These are phyloP conservation scores for Megalurothrips usitatus DNA, from an alignment of 2,888 invertebrate genomes.

Conservation along the genomic window DNA sequence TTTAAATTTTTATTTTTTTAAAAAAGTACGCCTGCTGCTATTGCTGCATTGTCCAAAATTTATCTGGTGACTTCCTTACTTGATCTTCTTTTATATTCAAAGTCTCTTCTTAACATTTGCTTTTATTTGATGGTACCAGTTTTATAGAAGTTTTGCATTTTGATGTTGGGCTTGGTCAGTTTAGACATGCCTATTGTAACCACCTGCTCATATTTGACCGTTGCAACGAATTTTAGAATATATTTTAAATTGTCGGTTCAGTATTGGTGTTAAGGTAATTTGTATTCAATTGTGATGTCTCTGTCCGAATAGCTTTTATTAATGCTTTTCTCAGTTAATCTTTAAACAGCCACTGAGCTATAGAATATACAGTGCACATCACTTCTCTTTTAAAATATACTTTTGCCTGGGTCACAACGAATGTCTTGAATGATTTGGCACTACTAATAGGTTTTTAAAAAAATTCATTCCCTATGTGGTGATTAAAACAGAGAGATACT, in stretches of 20 bases:
- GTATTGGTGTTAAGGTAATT: neutral
- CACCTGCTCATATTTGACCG: neutral
- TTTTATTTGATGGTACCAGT: too few species aligned
- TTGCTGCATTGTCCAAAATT: too few species aligned
- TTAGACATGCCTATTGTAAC: neutral
- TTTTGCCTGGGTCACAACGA: neutral
- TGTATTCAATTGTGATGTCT: neutral
- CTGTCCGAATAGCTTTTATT: neutral
- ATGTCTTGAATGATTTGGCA: neutral
- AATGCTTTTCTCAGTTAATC: neutral
- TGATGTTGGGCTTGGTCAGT: neutral
- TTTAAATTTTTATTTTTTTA: too few species aligned
- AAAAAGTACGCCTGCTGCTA: too few species aligned
- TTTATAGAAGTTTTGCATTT: too few species aligned
- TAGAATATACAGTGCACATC: neutral
- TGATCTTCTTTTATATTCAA: too few species aligned
- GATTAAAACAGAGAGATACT: neutral
- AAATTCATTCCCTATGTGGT: neutral
- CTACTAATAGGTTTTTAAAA: neutral
- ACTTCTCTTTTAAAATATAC: neutral
- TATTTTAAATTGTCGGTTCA: neutral
- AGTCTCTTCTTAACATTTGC: too few species aligned
- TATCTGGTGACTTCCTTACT: too few species aligned
- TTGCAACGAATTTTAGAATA: slow-evolving; percentile 6
- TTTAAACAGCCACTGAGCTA: neutral